These are phyloP conservation scores for Drosophila cognata DNA, from an alignment of 2,888 invertebrate species.

Conservation along the genomic window DNA sequence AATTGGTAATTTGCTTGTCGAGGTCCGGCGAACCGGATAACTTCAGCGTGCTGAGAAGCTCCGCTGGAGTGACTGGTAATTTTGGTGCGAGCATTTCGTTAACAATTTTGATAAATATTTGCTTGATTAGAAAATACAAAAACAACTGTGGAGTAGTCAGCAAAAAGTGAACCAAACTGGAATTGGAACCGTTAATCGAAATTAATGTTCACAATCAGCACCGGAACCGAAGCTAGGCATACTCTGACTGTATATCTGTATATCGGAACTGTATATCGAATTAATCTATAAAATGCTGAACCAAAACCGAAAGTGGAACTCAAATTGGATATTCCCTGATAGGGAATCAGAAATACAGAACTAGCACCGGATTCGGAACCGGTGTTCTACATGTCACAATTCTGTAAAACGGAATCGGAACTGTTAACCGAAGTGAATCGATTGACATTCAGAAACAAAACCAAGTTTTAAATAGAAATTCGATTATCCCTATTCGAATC, in stretches of 20 bases:
- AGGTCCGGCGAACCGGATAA: constrained; percentile 85
- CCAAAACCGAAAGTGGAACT: background rate
- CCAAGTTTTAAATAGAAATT: too few species aligned
- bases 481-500: too few species aligned
- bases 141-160: background rate
- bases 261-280: background rate
- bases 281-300: background rate
- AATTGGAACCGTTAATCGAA: background rate
- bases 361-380: background rate
- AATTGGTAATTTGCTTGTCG: constrained; percentile 89
- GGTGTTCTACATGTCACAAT: accelerated
- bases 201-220: background rate
- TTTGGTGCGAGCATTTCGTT: constrained; percentile 28
- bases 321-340: background rate
- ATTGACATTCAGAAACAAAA: background rate
- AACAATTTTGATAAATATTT: background rate
- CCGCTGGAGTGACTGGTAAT: constrained; percentile 30
- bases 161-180: background rate
- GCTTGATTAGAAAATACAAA: background rate
- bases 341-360: background rate
- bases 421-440: background rate
- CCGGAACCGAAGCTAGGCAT: background rate
- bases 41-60: constrained; percentile 43
- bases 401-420: background rate
- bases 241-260: background rate